Conservation (phyloP, 2,797 vertebrate genomes). For the Enteromius afrohamiltoni region DNA sequence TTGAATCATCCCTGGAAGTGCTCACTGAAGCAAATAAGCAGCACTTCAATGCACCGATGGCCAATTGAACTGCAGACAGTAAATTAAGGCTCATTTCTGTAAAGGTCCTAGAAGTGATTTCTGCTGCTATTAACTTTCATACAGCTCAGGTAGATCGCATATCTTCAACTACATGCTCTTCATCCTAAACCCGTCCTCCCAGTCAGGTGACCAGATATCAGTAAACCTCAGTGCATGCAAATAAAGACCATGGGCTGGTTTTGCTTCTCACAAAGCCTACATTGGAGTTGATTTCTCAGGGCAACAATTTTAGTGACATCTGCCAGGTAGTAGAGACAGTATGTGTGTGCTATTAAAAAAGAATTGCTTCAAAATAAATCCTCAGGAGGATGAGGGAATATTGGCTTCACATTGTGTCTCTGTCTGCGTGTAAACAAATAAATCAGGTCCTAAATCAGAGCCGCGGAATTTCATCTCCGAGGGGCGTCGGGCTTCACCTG, state of each 20-base stretch:
- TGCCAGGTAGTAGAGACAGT: not conserved
- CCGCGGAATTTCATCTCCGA: not conserved
- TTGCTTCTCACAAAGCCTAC: not conserved
- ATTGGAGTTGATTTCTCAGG: not conserved
- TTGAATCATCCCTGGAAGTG: not conserved
- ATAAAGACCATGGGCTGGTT: not conserved
- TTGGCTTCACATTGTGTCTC: not conserved
- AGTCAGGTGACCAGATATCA: not conserved
- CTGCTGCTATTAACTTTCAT: not conserved
- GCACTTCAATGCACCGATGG: not conserved
- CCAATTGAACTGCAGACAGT: not conserved
- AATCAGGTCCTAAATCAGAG: constrained; percentile 14
- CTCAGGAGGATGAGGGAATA: not conserved
- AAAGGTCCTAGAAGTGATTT: not conserved
- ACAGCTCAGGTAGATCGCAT: not conserved
- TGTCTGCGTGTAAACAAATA: constrained; percentile 19
- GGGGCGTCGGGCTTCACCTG: constrained; percentile 16
- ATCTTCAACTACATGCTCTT: not conserved
- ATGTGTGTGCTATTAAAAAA: not conserved
- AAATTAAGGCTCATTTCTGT: not conserved
- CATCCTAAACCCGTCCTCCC: not conserved
- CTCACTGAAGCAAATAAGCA: not conserved
- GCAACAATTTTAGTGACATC: not conserved
- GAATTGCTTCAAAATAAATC: not conserved
- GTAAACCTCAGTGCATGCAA: not conserved